Base-by-base conservation (phyloP, 2,888 invertebrate genomes). In the Hanleya hanleyi region DNA sequence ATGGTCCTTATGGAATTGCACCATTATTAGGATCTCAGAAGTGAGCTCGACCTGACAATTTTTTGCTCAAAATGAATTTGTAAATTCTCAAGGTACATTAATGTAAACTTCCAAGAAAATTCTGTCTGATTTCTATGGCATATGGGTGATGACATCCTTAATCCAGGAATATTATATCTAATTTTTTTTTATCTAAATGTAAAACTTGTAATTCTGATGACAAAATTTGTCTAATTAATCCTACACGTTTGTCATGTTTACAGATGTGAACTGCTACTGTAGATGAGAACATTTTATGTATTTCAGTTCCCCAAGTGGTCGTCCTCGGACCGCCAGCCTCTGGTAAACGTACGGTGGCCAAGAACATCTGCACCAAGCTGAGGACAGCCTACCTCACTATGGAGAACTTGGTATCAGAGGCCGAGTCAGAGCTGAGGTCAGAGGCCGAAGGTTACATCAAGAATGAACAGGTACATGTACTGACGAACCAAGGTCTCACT, bases 241-340 rank as follows among this genome's bases (percentile, higher is more conserved):
- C 50, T 35, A 12, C 36, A 49, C 29, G 35, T 29, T 33, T 26
- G 22, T 65, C 22, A 7, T 61, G 9, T 36, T 22, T n/a, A 65
- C 15, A 64, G 35, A 33, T 37, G n/a, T 37, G 36, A 32, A 37
- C 5, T 12, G 18, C 65, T 18, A 12, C 12, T 26, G 22, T n/a
- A 61, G 6, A 35, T 70, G n/a, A n/a, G 32, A n/a, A 3, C n/a
- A n/a, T n/a, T 41, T 26, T 57, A 15, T 35, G 32, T 33, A 33
- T 74, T 81, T 32, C 78, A 90, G 91, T 90, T 51, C 89, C 90
- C 49, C 87, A 88, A 70, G 83, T 90, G 22, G 78, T 89, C 18
- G 81, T 91, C 32, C 77, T 91, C 49, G 91, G 91, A 9, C 90
- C 91, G 9, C 90, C 91, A 35, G 85, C 87, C 0, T 87, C 90